Evolutionary conservation across 1,140 invertebrate species (phyloP), one percentile per base, ranked within the genome.

Genomic region (Triops cancriformis): DNA sequence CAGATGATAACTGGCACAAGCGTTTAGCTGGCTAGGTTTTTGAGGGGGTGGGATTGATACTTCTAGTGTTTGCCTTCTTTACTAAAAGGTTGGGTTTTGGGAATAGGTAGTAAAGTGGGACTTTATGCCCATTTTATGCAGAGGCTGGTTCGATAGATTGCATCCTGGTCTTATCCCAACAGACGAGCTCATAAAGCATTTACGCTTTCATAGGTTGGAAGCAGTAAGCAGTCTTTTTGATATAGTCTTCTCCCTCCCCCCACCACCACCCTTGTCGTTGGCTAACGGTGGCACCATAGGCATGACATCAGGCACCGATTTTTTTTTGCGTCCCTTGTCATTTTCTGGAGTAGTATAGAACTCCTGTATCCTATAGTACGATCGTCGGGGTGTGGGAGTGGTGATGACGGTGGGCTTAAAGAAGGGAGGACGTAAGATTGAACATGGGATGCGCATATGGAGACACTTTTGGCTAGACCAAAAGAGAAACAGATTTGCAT

Each of bases 261-360:
- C 7, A n/a, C 23, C 23, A n/a, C 14, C n/a, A 37, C 51, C 51
- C 51, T 64, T 64, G 51, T 64, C 23, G 14, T n/a, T n/a, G 51
- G 5, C 18, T 23, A 64, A 64, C 51, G 51, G 51, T 64, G 51
- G 51, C 51, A 64, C 51, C 51, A 64, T 14, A 64, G 51, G 51
- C 51, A 64, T 64, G 51, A 64, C 51, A 64, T 64, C 51, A 64
- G 51, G 51, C 51, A 64, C 51, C 51, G 51, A 64, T 64, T 64
- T 64, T 18, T n/a, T n/a, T 64, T 64, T 64, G 51, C 51, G 14
- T 64, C 51, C 23, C 51, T 64, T 64, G 51, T 64, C 51, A 64
- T 64, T 64, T 64, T 64, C 51, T 64, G 10, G 51, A 64, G 51
- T 64, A 64, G 9, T 64, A 64, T 64, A 64, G 51, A 64, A 23